These are phyloP conservation scores for Polypterus bichir DNA, from an alignment of 2,113 vertebrate genomes.

Conservation along the genomic window DNA sequence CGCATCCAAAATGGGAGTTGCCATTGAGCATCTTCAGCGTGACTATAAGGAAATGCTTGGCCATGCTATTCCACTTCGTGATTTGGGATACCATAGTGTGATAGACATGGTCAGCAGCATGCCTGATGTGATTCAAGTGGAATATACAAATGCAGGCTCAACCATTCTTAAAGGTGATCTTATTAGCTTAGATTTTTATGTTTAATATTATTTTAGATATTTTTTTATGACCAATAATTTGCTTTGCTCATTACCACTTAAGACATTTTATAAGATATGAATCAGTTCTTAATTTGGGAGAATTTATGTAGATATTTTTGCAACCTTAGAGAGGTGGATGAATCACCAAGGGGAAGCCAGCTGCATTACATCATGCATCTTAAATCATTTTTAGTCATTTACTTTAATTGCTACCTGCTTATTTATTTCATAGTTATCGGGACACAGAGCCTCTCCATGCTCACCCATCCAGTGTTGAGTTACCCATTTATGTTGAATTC, in stretches of 20 bases:
- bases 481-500: no score
- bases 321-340: no score
- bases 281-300: no score
- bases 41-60: slow-evolving; percentile 69
- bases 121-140: slow-evolving; percentile 64
- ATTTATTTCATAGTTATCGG: no score
- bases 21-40: slow-evolving; percentile 46
- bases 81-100: slow-evolving; percentile 58
- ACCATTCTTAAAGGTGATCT: slow-evolving; percentile 54
- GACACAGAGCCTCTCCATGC: no score
- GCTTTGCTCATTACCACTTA: not conserved
- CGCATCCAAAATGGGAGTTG: slow-evolving; percentile 61
- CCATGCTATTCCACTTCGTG: slow-evolving; percentile 52
- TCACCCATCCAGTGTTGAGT: no score
- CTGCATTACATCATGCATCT: no score
- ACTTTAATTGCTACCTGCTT: no score
- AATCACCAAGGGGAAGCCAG: no score
- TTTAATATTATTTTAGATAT: not conserved
- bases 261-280: no score
- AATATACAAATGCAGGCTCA: slow-evolving; percentile 31
- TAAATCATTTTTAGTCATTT: no score
- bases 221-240: not conserved
- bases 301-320: no score
- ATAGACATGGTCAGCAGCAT: slow-evolving; percentile 71
- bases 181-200: not conserved